A percentile compares a stretch with the other conserved stretches of the same genome.
These are phyloP conservation scores for Chrysochloris asiatica DNA, from an alignment of 2,113 vertebrate genomes.

Conservation along the genomic window DNA sequence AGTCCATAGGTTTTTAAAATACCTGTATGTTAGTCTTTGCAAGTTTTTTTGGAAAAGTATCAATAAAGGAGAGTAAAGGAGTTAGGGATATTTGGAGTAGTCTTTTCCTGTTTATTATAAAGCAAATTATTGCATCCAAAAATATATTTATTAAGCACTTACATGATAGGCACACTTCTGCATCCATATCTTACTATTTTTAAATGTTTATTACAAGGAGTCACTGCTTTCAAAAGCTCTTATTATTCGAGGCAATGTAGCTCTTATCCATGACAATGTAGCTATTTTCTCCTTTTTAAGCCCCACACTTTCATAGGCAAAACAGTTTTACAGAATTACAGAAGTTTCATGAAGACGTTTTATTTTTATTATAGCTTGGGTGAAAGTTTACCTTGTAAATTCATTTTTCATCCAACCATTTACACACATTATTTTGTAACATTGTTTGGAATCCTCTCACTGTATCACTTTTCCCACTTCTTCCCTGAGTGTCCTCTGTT, in stretches of 20 bases:
- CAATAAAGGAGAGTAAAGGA: neutral
- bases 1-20: no score
- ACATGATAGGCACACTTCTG: neutral
- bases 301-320: no score
- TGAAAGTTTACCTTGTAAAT: no score
- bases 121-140: neutral
- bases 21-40: no score
- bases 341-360: neutral
- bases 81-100: neutral
- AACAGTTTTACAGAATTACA: conserved; percentile 9
- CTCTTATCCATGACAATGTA: neutral
- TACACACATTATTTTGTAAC: no score
- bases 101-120: neutral
- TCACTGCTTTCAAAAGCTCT: neutral
- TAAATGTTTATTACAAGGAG: no score
- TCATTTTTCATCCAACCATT: no score
- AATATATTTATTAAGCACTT: neutral
- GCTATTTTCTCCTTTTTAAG: neutral
- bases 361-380: no score
- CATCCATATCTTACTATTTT: neutral
- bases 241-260: neutral
- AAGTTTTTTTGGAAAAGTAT: no score
- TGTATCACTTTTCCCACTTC: no score
- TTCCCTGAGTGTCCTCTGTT: no score
- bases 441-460: no score